Evolutionary conservation across 2,113 vertebrate genomes (phyloP), one percentile per base, ranked within the genome.

Genomic region (Oncorhynchus tshawytscha): DNA sequence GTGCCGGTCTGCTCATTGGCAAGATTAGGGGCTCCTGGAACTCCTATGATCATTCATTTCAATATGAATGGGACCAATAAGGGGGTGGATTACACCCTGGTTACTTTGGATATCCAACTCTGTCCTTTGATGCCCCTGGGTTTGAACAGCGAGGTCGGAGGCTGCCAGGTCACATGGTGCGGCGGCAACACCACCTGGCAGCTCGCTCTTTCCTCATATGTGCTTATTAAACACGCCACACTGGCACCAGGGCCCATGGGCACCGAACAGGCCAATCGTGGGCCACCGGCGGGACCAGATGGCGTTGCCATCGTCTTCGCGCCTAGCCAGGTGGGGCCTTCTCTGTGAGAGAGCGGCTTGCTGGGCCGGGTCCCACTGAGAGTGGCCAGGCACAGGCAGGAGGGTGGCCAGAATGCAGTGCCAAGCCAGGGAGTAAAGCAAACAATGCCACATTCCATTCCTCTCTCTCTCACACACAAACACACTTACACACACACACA

Each of bases 11-110:
- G 71, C 90, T 92, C 91, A 88, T 90, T 92, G 90, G 90, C 91
- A 89, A 93, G 93, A 94, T 94, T 94, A 94, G 83, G 91, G 59
- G 88, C 80, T 83, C 85, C 83, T 66, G 81, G 87, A 83, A 85
- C 87, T 84, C 92, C 92, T 94, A 92, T 94, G 94, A 93, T 94
- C 91, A 87, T 90, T 87, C 89, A 95, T 95, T 95, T 95, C 93
- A 96, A 94, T 95, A 94, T 95, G 93, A 95, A 95, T 93, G 85
- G 92, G 92, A 84, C 90, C 92, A 95, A 94, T 95, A 94, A 95
- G 91, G 91, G 88, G 88, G 87, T 89, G 93, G 93, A 94, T 95
- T 94, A 94, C 80, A 89, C 90, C 90, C 89, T 94, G 90, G 93
- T 92, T 94, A 94, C 92, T 94, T 92, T 91, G 86, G 88, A 92